These are phyloP conservation scores for Lochmaea crataegi DNA, from an alignment of 2,888 invertebrate genomes.

Conservation along the genomic window DNA sequence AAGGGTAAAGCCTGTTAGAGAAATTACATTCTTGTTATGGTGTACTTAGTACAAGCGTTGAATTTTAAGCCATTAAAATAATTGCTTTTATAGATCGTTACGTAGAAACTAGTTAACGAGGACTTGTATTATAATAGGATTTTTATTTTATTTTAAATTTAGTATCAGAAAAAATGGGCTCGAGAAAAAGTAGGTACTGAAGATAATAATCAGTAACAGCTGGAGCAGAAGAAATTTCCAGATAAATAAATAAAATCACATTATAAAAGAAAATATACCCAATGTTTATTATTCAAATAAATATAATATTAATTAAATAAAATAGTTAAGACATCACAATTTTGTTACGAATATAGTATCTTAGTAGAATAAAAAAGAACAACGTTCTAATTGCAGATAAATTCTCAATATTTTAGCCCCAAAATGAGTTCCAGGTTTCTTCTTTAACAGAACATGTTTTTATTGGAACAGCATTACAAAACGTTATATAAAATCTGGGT, in stretches of 20 bases:
- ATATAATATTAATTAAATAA: background rate
- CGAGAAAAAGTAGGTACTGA: background rate
- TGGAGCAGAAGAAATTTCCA: no score
- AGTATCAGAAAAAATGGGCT: background rate
- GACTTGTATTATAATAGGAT: background rate
- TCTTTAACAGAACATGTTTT: no score
- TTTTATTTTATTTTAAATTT: background rate
- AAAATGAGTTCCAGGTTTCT: no score
- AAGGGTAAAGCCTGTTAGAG: constrained; percentile 1
- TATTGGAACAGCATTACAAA: no score
- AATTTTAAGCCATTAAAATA: constrained; percentile 7
- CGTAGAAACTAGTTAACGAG: background rate
- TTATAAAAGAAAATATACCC: no score
- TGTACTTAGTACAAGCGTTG: background rate
- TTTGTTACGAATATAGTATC: background rate
- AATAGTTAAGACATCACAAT: background rate
- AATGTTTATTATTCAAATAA: no score
- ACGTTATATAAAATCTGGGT: constrained; percentile 53
- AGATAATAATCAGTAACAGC: no score
- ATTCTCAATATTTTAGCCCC: no score
- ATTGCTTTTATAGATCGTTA: background rate
- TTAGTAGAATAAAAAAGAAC: background rate
- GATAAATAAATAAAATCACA: no score
- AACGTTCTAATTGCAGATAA: no score
- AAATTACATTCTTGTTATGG: constrained; percentile 2